Evolutionary conservation across 2,113 vertebrate species (phyloP), one percentile per base, ranked within the genome.

Genomic region (Erythrolamprus reginae): DNA sequence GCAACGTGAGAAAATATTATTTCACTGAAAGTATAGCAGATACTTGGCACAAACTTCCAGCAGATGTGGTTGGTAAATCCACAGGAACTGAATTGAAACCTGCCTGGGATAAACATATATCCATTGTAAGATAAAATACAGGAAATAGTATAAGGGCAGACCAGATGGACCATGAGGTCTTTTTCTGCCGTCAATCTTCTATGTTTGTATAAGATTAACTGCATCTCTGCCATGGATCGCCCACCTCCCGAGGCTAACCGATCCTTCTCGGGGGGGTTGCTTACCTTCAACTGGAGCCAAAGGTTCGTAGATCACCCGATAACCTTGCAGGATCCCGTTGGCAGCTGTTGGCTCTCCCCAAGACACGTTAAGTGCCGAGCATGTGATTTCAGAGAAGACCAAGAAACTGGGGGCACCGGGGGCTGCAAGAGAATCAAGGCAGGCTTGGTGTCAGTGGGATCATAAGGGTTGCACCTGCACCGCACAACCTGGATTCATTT

Each of bases 301-400:
- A 90, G 99, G 98, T 95, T 98, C 98, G 70, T 99, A 99, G 61
- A 99, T 96, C 70, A 99, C 98, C 88, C 98, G 97, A 95, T 99
- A 99, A 92, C 99, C 99, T 94, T 99, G 98, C 82, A 99, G 96
- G 92, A 99, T 87, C 70, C 99, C 99, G 23, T 99, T 99, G 86
- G 98, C 98, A 13, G 97, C 97, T 4, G 95, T 77, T 0, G 99
- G 99, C 89, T 97, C 97, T 0, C 98, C 99, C 99, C 99, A 99
- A 23, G 98, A 98, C 89, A 99, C 98, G 0, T 99, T 99, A 93
- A 99, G 98, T 0, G 98, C 98, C 5, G 96, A 98, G 92, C 97
- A 98, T 5, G 98, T 99, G 95, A 99, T 97, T 96, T 99, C 99
- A 0, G 98, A 98, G 97, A 99, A 99, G 0, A 93, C 94, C 96